Conservation (phyloP, 2,888 invertebrate genomes). For the Pinctada fucata region DNA sequence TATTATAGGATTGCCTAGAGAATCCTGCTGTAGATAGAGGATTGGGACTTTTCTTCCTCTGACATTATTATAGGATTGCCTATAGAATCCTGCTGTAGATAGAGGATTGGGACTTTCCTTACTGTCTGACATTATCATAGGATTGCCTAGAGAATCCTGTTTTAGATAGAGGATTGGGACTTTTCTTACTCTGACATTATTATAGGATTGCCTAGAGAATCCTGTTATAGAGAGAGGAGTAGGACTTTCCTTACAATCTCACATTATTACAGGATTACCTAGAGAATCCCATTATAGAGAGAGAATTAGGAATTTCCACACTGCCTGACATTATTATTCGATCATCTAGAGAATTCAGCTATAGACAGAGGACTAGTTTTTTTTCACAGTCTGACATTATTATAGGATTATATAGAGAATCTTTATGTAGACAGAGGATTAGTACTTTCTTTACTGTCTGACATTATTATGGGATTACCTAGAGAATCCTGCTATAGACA, state of each 20-base stretch:
- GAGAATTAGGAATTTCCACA: constrained; percentile 92
- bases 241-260: too few relatives aligned
- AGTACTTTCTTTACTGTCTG: constrained; percentile 86
- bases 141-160: too few relatives aligned
- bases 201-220: constrained; percentile 81
- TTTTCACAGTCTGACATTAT: constrained; percentile 79
- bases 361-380: constrained; percentile 92
- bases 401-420: constrained; percentile 23
- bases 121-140: not conserved
- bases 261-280: constrained; percentile 74
- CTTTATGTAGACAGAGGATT: constrained; percentile 92
- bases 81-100: constrained; percentile 91
- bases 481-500: constrained; percentile 90
- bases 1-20: constrained; percentile 35
- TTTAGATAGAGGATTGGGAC: constrained; percentile 88
- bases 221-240: constrained; percentile 83
- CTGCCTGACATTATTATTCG: constrained; percentile 59
- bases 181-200: constrained; percentile 87
- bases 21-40: constrained; percentile 89
- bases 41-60: constrained; percentile 92
- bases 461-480: not conserved
- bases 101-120: constrained; percentile 92
- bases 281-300: constrained; percentile 93
- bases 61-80: constrained; percentile 80
- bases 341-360: constrained; percentile 83